Evolutionary conservation across 1,140 invertebrate genomes (phyloP), one percentile per base, ranked within the genome.

Genomic region (Drosophila melanica): DNA sequence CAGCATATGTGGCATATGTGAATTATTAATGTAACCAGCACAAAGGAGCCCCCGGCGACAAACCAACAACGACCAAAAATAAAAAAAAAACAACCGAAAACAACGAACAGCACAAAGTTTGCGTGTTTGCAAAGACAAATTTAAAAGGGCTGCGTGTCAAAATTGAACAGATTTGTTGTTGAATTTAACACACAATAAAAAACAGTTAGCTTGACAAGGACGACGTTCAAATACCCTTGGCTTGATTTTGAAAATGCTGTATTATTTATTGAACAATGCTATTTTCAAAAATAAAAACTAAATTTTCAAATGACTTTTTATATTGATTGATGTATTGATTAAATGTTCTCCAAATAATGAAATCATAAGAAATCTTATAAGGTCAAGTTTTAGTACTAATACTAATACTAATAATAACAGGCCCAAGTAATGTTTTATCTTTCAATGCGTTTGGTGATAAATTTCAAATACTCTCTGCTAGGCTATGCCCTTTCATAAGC

Each of bases 11-110:
- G 81, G 81, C 74, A 74, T 74, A 77, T 79, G 71, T 87, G 84
- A 89, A 87, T 87, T 87, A 89, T 87, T 87, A 84, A 87, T 87
- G 84, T 74, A 66, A 65, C 59, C 71, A 76, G 74, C 79, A 82
- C 78, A 87, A 89, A 89, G 79, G 62, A 64, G 76, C 76, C 84
- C 84, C 72, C 76, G 71, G 76, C 79, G 39, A 67, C 51, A 79
- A 58, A 64, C 50, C 74, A 63, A 16, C 30, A 33, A 53, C 41
- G 67, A 53, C 42, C 62, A 41, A 60, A 47, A 57, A 64, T 44
- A 54, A 69, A n/a, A 57, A 65, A 41, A 60, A 47, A 57, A 64
- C 48, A 54, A 69, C 42, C 47, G 18, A 53, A 48, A 66, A 59
- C 37, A 30, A 44, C 48, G 50, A 76, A 42, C 47, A 51, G 75